phyloP scores from a whole-genome alignment of 1,140 invertebrate genomes.

The Hyles euphorbiae region DNA sequence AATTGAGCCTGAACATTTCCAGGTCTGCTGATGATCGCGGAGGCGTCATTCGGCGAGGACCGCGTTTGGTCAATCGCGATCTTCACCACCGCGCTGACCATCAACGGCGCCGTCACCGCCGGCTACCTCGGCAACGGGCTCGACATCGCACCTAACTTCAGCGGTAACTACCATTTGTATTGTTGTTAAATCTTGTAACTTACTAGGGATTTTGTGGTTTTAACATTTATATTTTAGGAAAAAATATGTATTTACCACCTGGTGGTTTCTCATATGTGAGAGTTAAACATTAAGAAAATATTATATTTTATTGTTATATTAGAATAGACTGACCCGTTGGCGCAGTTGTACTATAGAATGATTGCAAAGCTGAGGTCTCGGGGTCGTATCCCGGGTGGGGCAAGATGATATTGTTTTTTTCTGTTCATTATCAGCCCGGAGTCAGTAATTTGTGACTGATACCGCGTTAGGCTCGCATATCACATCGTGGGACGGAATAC shows the following conservation, averaged over 20 bases:
- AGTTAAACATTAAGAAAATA: no score
- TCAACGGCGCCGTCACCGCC: slow-evolving; percentile 90
- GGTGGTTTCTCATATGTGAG: no score
- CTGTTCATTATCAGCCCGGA: no score
- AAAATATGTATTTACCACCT: no score
- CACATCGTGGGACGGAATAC: no score
- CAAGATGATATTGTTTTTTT: no score
- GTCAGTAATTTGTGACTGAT: no score
- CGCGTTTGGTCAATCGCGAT: slow-evolving; percentile 82
- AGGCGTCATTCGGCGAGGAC: slow-evolving; percentile 82
- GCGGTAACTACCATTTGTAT: slow-evolving; percentile 76
- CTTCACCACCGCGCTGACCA: slow-evolving; percentile 85
- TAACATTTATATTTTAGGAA: no score
- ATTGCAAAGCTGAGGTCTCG: not conserved
- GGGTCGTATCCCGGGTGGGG: not conserved
- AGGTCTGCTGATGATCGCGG: slow-evolving; percentile 82
- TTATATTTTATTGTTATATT: no score
- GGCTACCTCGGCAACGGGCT: slow-evolving; percentile 92
- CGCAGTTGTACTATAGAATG: not conserved
- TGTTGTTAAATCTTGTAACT: no score
- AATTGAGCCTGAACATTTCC: slow-evolving; percentile 35
- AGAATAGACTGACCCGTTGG: not conserved
- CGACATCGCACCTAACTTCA: slow-evolving; percentile 93
- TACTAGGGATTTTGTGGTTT: no score
- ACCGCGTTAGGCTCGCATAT: no score